Evolutionary conservation across 2,113 vertebrate species (phyloP).

Genomic region (Lutjanus erythropterus): DNA sequence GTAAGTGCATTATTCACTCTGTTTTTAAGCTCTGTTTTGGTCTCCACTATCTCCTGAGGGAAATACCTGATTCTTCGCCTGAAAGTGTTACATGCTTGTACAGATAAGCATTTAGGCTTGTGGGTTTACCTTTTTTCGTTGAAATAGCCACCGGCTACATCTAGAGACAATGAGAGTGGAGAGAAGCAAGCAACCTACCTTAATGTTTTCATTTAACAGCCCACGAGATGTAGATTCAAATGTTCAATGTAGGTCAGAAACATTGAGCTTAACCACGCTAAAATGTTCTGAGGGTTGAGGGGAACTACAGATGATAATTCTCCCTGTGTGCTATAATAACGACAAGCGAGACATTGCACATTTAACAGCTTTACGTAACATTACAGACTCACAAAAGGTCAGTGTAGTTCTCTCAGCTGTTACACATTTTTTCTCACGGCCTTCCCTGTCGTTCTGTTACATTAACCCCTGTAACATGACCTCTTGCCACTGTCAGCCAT

Average conservation of each 20-base stretch:
- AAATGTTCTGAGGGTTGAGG: not conserved
- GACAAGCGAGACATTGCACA: not conserved
- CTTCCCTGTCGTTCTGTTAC: not conserved
- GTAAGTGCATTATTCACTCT: too few species aligned
- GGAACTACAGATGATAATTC: not conserved
- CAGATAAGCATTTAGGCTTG: not conserved
- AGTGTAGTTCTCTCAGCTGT: slow-evolving; percentile 26
- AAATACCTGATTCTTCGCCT: too few species aligned
- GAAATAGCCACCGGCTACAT: not conserved
- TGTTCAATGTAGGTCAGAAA: too few species aligned
- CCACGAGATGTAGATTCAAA: too few species aligned
- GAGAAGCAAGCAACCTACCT: not conserved
- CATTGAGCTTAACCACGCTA: too few species aligned
- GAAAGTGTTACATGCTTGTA: not conserved
- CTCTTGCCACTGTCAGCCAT: slow-evolving; percentile 23
- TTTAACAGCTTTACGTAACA: not conserved
- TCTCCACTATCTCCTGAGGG: too few species aligned
- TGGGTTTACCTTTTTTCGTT: not conserved
- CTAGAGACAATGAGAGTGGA: not conserved
- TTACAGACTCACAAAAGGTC: not conserved
- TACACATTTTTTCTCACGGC: slow-evolving; percentile 38
- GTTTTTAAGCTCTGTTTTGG: too few species aligned
- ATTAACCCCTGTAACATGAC: slow-evolving; percentile 45
- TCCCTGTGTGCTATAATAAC: not conserved
- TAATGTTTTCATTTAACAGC: too few species aligned